Base-by-base conservation (phyloP, 1,140 invertebrate genomes). In the Danaus melanippus region DNA sequence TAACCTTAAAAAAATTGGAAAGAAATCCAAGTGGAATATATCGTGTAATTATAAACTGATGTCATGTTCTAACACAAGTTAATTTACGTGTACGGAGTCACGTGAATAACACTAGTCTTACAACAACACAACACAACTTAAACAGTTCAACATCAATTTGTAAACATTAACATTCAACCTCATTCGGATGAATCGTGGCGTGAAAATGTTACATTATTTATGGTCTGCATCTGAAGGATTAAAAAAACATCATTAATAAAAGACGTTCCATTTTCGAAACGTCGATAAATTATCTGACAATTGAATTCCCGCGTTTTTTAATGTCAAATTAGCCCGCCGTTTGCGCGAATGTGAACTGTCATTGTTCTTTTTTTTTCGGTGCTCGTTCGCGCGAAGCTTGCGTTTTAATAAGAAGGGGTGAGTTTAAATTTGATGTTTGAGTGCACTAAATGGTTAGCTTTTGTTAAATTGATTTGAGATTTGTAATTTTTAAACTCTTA, bases 281-380 rank as follows among this genome's bases (percentile, higher is more conserved):
- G 76, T 79, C 78, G 59, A 84, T 84, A 84, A 81, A 84, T 83
- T 76, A 83, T 73, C 52, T 62, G 69, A 76, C 74, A 80, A 79
- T 84, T 79, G 76, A 76, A 79, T 73, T 79, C 66, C 71, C 78
- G 76, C 76, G 68, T 79, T 79, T 79, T 83, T 81, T 69, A 79
- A 81, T 81, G 78, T 81, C 80, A 79, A 81, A 84, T 84, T 81
- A 84, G 75, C 58, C 66, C 59, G 75, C 74, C 77, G 77, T 79
- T 74, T 75, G 66, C 63, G 60, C 68, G 56, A 74, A 69, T 70
- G 76, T 71, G 67, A 67, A 64, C 60, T 58, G 52, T 62, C 58
- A 62, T 79, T 76, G 63, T 76, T 71, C 21, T 32, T 55, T 58
- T 69, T 77, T 74, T 71, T 79, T 69, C 64, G 65, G 65, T 75